Base-by-base conservation (phyloP, 2,113 vertebrate species). In the Hypomesus transpacificus region DNA sequence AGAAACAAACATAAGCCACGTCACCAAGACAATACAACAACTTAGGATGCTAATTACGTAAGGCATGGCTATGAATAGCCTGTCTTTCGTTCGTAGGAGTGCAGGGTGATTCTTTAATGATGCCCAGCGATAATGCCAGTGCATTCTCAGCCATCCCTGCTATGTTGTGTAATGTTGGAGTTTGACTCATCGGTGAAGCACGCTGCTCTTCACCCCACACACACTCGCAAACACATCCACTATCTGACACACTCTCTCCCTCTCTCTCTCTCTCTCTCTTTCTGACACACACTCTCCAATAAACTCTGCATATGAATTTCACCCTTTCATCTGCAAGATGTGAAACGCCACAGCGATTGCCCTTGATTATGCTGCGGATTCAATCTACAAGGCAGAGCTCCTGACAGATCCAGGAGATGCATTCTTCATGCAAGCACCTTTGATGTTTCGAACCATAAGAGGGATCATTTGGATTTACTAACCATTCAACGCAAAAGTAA, bases 71-170 rank as follows among this genome's bases (percentile, higher is more conserved):
- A 46, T 46, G 39, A 11, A 46, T 21, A 22, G 18, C 57, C 53
- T 18, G 53, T 56, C n/a, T 16, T 24, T 22, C 57, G 18, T 13
- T 64, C 2, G 16, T 56, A n/a, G 54, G 66, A 31, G 18, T 68
- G 52, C 24, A 51, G 65, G 17, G 17, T 21, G 63, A 65, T 65
- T 22, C 16, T 65, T 46, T 46, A 46, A 65, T 65, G n/a, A 65
- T 20, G 34, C 63, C 20, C n/a, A 46, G 63, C 14, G 14, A 22
- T 65, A n/a, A 50, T 39, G 9, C 34, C 16, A 14, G 17, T 28
- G 61, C 14, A 18, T 63, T 66, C 16, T 24, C 65, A 52, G 8
- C 20, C 21, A 14, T 3, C 66, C 17, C 52, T 56, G 66, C 11
- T 56, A 18, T 56, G 31, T 68, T 26, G 28, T 31, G 28, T n/a